Base-by-base conservation (phyloP, 2,888 invertebrate genomes). In the Acleris emargana region DNA sequence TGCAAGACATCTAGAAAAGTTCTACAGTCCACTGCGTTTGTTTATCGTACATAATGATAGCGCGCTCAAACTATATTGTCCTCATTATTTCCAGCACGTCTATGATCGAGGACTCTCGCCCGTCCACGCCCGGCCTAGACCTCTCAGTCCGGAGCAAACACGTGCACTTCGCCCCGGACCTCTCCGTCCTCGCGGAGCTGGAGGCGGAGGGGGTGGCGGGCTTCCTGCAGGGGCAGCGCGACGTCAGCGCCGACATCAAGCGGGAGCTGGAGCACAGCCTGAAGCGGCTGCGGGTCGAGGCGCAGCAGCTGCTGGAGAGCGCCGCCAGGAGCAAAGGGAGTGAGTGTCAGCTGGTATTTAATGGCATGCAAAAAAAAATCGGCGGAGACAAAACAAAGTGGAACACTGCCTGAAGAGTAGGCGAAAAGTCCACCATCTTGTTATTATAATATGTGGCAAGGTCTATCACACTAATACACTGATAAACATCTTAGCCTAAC, bases 151-250 rank as follows among this genome's bases (percentile, higher is more conserved):
- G 38, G 13, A 73, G 86, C 42, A 94, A 93, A 71, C 93, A 94
- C 72, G 94, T 96, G 50, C 96, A 96, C 78, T 94, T 96, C 76
- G 95, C 95, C 17, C 96, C 97, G 0, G 94, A 95, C 79, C 93
- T 96, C 50, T 90, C 89, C 58, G 89, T 94, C 63, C 86, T 94
- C 64, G 93, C 93, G 62, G 93, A 94, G 58, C 93, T 95, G 52
- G 95, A 96, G 68, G 93, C 94, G 76, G 94, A 94, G 13, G 93
- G 93, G 25, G 85, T 95, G 13, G 85, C 93, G 43, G 93, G 93
- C 53, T 94, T 93, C 75, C 86, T 95, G 16, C 94, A 93, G 63
- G 80, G 84, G n/a, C 89, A 90, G 74, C 74, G 87, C 9, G 92
- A 94, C 73, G 74, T 94, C 43, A 91, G 94, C 63, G 83, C 91